Base-by-base conservation (phyloP, 53 echinoderm and acorn worm genomes). In the Echinarachnius parma region DNA sequence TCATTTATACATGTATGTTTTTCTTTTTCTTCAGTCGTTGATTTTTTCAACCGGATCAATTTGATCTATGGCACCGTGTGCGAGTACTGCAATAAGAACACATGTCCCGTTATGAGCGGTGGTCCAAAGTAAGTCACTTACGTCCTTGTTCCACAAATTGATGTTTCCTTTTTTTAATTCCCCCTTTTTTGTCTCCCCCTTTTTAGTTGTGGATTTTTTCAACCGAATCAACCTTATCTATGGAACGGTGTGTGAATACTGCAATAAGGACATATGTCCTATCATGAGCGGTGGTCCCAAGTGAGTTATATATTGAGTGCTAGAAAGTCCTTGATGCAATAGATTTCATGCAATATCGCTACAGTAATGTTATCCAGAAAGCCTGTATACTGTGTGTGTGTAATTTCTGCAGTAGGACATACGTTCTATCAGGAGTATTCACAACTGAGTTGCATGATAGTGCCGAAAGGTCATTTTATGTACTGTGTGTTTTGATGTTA, bases 11-110 rank as follows among this genome's bases (percentile, higher is more conserved):
- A n/a, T n/a, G 7, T 39, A 39, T 39, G 7, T 9, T 39, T 77
- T 35, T 79, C 68, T 26, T 65, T n/a, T n/a, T n/a, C 75, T 54
- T 4, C 74, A 96, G 96, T 96, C 62, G 96, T 91, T 66, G 96
- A 91, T 78, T 91, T 96, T 49, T 96, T 96, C 56, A 91, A 96
- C 70, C 80, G 91, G 32, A 96, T 96, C 30, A 96, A 96, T 62
- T 79, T 96, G 13, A 96, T 96, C 55, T 96, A 96, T 45, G 96
- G 96, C 9, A 96, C 96, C 44, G 87, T 96, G 76, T 96, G 96
- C 72, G 91, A 96, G 32, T 87, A 74, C 80, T 96, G 96, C 82
- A 87, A 64, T 28, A 61, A 81, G 21, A 77, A 79, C 4, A 76
- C 96, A 1, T 96, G 96, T 56, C 96, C 96, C 0, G 91, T 82